phyloP scores from a whole-genome alignment of 2,113 vertebrate genomes.

The Xyrauchen texanus region DNA sequence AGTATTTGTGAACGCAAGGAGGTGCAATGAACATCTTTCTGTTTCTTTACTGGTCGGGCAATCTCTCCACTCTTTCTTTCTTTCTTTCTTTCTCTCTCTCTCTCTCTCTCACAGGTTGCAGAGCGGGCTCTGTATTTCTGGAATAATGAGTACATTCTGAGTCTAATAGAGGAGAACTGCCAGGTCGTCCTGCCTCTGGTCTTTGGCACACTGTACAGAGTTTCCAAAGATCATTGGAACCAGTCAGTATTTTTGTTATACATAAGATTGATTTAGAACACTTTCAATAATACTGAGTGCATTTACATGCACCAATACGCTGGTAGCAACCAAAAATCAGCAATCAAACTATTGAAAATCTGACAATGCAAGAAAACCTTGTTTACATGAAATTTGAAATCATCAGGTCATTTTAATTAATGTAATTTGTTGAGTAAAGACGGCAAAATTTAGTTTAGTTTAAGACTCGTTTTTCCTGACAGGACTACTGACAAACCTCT shows the following conservation, averaged over 20 bases:
- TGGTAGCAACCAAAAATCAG: too few relatives aligned
- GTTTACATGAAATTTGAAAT: too few relatives aligned
- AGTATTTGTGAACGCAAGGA: not conserved
- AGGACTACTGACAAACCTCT: too few relatives aligned
- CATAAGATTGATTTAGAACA: not conserved
- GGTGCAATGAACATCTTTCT: not conserved
- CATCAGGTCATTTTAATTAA: too few relatives aligned
- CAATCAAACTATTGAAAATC: too few relatives aligned
- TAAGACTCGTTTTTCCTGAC: too few relatives aligned
- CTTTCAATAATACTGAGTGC: too few relatives aligned
- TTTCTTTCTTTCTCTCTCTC: conserved; percentile 19
- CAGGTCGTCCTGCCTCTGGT: conserved; percentile 89
- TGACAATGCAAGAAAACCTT: too few relatives aligned
- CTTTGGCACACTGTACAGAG: conserved; percentile 88
- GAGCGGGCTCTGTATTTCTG: conserved; percentile 95
- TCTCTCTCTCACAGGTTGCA: conserved; percentile 77
- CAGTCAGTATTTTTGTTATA: conserved; percentile 77
- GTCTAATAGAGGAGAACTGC: conserved; percentile 93
- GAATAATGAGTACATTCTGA: conserved; percentile 94
- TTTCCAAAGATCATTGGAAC: conserved; percentile 95
- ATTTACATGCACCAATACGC: too few relatives aligned
- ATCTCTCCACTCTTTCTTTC: not conserved
- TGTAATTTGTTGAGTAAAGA: too few relatives aligned
- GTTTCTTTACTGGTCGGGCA: not conserved
- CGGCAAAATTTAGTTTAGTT: too few relatives aligned